A percentile compares a stretch with the other conserved stretches of the same genome.
Conservation (phyloP, 1,140 invertebrate genomes). For the Listronotus oregonensis region DNA sequence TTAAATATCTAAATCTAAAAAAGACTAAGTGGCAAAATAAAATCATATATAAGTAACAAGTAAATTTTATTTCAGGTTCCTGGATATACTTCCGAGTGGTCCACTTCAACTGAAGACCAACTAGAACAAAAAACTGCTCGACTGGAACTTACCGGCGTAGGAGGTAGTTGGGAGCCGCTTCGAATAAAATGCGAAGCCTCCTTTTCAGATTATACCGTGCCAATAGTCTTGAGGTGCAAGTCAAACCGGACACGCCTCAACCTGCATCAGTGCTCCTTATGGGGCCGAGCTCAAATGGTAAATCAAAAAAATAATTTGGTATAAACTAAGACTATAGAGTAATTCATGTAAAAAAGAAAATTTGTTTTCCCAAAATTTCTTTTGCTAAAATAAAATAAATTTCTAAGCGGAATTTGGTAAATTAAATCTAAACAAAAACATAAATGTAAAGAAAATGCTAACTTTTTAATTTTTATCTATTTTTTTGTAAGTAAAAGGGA, state of each 20-base stretch:
- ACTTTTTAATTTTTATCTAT: too few species aligned
- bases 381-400: too few species aligned
- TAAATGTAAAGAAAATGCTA: too few species aligned
- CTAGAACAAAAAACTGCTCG: conserved; percentile 49
- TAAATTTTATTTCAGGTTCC: conserved; percentile 46
- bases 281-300: conserved; percentile 46
- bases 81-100: conserved; percentile 51
- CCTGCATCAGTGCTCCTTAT: conserved; percentile 52
- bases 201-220: conserved; percentile 51
- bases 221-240: conserved; percentile 50
- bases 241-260: conserved; percentile 52
- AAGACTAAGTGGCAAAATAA: too few species aligned
- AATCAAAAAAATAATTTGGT: background rate
- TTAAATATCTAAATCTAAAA: too few species aligned
- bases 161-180: conserved; percentile 51
- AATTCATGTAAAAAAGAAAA: too few species aligned
- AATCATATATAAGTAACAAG: conserved; percentile 1
- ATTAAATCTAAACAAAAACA: too few species aligned
- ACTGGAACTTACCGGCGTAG: conserved; percentile 51
- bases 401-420: too few species aligned
- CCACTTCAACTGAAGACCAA: conserved; percentile 41
- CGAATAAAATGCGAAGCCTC: conserved; percentile 50
- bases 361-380: too few species aligned
- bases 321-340: too few species aligned
- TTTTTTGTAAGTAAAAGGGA: too few species aligned